Evolutionary conservation across 53 echinoderm and acorn worm species (phyloP).

Genomic region (Echinometra lucunter): DNA sequence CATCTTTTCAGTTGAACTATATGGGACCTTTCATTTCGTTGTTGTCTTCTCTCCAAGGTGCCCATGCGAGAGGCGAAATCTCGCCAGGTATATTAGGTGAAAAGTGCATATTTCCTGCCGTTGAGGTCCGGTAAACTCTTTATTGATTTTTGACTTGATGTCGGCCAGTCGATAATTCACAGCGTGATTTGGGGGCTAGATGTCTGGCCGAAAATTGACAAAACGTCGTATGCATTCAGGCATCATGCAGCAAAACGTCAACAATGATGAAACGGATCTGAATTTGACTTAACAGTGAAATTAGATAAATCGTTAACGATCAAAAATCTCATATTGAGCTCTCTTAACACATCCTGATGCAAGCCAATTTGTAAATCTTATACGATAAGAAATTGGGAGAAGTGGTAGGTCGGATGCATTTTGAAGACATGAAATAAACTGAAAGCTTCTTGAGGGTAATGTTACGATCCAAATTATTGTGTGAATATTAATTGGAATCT

Average conservation of each 20-base stretch:
- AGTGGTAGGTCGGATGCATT: no score
- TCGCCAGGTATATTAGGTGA: conserved; percentile 1
- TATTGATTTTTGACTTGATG: neutral
- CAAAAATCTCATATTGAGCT: no score
- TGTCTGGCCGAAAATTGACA: neutral
- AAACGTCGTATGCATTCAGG: neutral
- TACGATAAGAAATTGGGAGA: no score
- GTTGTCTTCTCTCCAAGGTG: neutral
- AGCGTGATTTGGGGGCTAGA: neutral
- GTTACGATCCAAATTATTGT: no score
- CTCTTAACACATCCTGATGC: no score
- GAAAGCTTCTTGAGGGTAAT: no score
- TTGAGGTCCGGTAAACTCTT: neutral
- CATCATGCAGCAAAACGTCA: neutral
- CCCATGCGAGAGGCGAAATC: neutral
- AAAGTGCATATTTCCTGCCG: conserved; percentile 26
- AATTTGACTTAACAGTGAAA: neutral
- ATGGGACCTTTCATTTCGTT: neutral
- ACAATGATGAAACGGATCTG: neutral
- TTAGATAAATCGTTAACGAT: no score
- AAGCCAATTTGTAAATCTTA: no score
- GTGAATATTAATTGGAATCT: no score
- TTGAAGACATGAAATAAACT: no score
- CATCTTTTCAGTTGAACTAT: conserved; percentile 21
- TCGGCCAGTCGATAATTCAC: conserved; percentile 3